Evolutionary conservation across 2,113 vertebrate genomes (phyloP), one percentile per base, ranked within the genome.

Genomic region (Thalassarche chlororhynchos): DNA sequence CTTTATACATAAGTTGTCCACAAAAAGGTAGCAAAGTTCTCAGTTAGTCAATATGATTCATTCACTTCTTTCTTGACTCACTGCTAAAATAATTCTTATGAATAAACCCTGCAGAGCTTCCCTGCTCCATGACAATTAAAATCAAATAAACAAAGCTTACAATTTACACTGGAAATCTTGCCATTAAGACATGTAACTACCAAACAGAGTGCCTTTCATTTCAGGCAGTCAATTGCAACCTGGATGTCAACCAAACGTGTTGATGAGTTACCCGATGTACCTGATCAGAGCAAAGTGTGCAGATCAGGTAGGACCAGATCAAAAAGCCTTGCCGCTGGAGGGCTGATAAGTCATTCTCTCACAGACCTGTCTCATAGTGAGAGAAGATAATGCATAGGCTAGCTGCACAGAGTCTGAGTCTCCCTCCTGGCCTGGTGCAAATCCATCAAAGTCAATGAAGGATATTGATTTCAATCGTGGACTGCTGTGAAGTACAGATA

Each of bases 371-470:
- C 64, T 87, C 38, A 28, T 0, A 77, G n/a, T 19, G 58, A 95
- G 62, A 88, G 47, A 85, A 71, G 66, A 72, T 83, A 95, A 94
- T 5, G 10, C 58, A 83, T 8, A 70, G 38, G 68, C 46, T 91
- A 74, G 38, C 58, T 93, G 81, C 69, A 79, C 16, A 47, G 62
- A 52, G 77, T 32, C 57, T 2, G 2, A 86, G 34, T 75, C 46
- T 91, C 68, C 70, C 85, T 88, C 55, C 55, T 71, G 47, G 58
- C 76, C 31, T 6, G 2, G 58, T 71, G 47, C 64, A 94, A 96
- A 96, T 96, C 95, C 87, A 93, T 95, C 95, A 91, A 88, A 94
- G 79, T 92, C 96, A 95, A 60, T 68, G 79, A 74, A 93, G 28
- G 71, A 38, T 93, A 96, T 93, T 81, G 89, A 96, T 96, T 93